These are phyloP conservation scores for Helicoverpa armigera DNA, from an alignment of 1,140 invertebrate species.

Conservation along the genomic window DNA sequence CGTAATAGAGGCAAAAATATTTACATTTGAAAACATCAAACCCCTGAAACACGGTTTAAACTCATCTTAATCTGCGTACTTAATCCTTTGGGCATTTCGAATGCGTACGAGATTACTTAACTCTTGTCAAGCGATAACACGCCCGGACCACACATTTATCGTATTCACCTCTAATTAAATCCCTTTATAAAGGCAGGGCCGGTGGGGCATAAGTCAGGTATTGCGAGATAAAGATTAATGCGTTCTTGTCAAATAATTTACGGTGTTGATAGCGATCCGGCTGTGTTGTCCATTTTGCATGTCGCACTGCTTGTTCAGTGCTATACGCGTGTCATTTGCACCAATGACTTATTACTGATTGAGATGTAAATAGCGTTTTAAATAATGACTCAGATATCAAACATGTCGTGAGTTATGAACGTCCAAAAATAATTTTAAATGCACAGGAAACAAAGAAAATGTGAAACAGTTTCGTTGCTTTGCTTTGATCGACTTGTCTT, in stretches of 20 bases:
- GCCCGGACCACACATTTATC: constrained; percentile 78
- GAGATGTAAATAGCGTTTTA: constrained; percentile 51
- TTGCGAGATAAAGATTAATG: constrained; percentile 80
- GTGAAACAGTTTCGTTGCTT: not conserved
- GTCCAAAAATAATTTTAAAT: not conserved
- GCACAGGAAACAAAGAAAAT: not conserved
- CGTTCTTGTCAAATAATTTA: constrained; percentile 80
- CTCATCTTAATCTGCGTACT: constrained; percentile 57
- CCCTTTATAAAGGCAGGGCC: constrained; percentile 69
- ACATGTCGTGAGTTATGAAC: not conserved
- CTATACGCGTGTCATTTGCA: constrained; percentile 37
- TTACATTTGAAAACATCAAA: constrained; percentile 36
- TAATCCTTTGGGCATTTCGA: constrained; percentile 66
- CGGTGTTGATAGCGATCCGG: constrained; percentile 64
- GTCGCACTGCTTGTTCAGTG: constrained; percentile 49
- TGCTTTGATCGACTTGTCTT: constrained; percentile 33
- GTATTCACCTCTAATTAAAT: constrained; percentile 77
- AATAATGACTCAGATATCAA: constrained; percentile 31
- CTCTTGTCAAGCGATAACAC: constrained; percentile 74
- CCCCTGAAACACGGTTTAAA: constrained; percentile 55
- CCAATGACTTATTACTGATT: constrained; percentile 52
- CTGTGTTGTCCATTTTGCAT: constrained; percentile 61
- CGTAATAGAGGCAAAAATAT: constrained; percentile 12
- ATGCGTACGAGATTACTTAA: constrained; percentile 72
- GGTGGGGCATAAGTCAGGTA: constrained; percentile 69